Evolutionary conservation across 2,797 vertebrate genomes (phyloP).

Genomic region (Gallinago stenura): DNA sequence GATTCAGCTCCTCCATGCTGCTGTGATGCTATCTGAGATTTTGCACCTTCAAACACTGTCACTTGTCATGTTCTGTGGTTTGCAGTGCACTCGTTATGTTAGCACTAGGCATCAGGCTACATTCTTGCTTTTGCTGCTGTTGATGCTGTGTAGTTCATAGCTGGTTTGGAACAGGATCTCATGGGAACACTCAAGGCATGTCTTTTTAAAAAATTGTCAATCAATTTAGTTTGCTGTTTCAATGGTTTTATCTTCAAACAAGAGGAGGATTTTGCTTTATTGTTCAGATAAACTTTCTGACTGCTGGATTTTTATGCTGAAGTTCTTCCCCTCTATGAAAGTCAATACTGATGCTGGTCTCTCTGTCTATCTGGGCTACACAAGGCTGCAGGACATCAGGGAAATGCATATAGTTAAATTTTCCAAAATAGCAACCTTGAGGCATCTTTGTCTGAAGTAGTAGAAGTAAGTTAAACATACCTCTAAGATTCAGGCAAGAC

Average conservation of each 20-base stretch:
- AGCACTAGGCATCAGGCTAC: not conserved
- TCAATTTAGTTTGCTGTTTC: not conserved
- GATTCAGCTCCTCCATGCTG: not conserved
- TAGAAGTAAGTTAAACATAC: not conserved
- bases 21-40: not conserved
- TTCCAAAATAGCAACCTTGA: not conserved
- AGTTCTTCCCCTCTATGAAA: not conserved
- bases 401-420: not conserved
- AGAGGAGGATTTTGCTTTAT: not conserved
- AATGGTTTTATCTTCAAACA: not conserved
- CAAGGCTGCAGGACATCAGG: not conserved
- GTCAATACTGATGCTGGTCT: not conserved
- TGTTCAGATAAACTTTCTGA: not conserved
- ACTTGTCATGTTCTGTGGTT: not conserved
- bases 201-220: not conserved
- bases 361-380: not conserved
- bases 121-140: not conserved
- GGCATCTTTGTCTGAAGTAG: not conserved
- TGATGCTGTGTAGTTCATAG: not conserved
- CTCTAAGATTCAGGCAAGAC: not conserved
- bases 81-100: not conserved
- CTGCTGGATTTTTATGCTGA: not conserved
- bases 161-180: not conserved
- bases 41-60: not conserved
- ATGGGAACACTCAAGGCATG: not conserved